phyloP scores from a whole-genome alignment of 2,113 vertebrate species.

The Podocnemis expansa region DNA sequence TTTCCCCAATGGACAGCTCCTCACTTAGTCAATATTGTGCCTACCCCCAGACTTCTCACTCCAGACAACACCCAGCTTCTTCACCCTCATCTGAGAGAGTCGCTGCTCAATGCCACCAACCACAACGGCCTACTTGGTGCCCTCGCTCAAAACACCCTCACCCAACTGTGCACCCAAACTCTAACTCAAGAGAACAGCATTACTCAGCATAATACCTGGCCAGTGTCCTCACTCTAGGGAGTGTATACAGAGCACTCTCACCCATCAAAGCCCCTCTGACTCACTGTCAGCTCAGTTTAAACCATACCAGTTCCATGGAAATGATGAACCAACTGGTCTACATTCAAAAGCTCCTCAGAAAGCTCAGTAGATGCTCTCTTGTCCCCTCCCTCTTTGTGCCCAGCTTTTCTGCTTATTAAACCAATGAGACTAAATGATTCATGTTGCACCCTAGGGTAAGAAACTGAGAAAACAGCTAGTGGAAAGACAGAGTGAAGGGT shows the following conservation, averaged over 20 bases:
- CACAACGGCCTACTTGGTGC: background rate
- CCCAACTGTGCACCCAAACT: background rate
- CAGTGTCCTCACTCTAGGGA: background rate
- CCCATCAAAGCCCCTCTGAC: background rate
- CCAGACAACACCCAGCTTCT: background rate
- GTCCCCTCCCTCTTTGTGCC: background rate
- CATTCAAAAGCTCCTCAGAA: background rate
- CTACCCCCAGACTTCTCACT: background rate
- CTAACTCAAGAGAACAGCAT: background rate
- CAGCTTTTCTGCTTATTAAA: conserved; percentile 60
- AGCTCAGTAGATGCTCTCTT: background rate
- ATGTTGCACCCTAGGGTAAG: conserved; percentile 20
- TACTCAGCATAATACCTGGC: background rate
- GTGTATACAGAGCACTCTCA: background rate
- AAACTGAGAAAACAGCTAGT: conserved; percentile 42
- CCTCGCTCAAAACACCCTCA: background rate
- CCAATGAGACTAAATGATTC: conserved; percentile 62
- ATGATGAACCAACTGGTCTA: conserved; percentile 3
- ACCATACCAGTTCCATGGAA: background rate
- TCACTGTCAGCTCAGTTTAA: background rate
- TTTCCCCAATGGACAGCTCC: background rate
- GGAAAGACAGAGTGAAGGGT: background rate
- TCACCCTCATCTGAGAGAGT: background rate
- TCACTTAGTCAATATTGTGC: background rate
- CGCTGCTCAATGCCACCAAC: background rate